Percentiles rank a stretch among this genome's conserved stretches.
Evolutionary conservation across 2,888 invertebrate genomes (phyloP).

Genomic region (Parnassius glacialis): DNA sequence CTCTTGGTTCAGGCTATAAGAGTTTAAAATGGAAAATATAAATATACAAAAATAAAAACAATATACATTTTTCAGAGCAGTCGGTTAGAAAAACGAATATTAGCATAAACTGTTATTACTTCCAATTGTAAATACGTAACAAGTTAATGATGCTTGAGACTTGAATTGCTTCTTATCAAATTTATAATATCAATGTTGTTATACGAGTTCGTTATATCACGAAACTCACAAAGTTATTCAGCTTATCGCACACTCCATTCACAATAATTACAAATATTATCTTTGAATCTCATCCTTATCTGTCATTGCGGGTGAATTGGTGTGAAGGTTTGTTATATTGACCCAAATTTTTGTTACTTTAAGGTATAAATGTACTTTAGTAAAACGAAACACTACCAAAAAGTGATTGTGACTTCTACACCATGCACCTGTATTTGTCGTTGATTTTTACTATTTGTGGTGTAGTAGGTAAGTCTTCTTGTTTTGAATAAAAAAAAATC

Average conservation of each 20-base stretch:
- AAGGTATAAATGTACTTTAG: constrained; percentile 47
- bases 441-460: neutral
- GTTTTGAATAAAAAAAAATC: neutral
- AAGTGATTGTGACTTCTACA: neutral
- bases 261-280: constrained; percentile 27
- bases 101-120: too few species aligned
- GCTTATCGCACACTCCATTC: constrained; percentile 29
- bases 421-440: constrained; percentile 9
- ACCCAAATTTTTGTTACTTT: constrained; percentile 52
- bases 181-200: constrained; percentile 11
- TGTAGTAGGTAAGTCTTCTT: constrained; percentile 14
- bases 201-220: constrained; percentile 10
- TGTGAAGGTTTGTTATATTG: constrained; percentile 58
- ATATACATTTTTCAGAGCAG: too few species aligned
- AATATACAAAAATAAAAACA: too few species aligned
- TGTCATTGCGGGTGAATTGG: constrained; percentile 53
- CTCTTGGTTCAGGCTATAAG: too few species aligned
- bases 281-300: constrained; percentile 33
- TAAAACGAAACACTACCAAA: constrained; percentile 9
- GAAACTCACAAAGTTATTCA: constrained; percentile 1
- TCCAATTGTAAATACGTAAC: too few species aligned
- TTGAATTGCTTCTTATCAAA: neutral
- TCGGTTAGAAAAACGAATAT: too few species aligned
- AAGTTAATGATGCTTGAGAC: too few species aligned
- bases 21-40: too few species aligned